A percentile compares a stretch with the other conserved stretches of the same genome.
These are phyloP conservation scores for Bombyx mori DNA, from an alignment of 1,140 invertebrate genomes.

Conservation along the genomic window DNA sequence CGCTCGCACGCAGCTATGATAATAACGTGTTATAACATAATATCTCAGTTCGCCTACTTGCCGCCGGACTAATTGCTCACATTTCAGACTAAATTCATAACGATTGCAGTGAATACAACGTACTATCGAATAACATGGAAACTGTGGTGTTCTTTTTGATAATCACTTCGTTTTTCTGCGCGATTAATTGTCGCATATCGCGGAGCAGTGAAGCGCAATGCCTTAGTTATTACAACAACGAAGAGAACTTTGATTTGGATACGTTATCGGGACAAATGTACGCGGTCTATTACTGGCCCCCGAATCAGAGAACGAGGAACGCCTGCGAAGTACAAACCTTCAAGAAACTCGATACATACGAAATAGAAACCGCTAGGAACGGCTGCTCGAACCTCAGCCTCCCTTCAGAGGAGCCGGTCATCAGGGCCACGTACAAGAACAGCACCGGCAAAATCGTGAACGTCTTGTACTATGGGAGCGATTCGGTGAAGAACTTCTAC, in stretches of 20 bases:
- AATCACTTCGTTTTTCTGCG: too few species aligned
- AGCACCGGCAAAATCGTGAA: constrained; percentile 28
- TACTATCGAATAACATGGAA: too few species aligned
- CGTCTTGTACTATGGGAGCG: constrained; percentile 39
- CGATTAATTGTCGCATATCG: too few species aligned
- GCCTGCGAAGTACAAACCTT: constrained; percentile 38
- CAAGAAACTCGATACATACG: constrained; percentile 20
- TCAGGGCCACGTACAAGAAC: constrained; percentile 39
- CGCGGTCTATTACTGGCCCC: constrained; percentile 55
- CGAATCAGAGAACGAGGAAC: constrained; percentile 32
- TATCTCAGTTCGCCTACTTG: too few species aligned
- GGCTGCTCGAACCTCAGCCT: constrained; percentile 21
- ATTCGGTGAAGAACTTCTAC: constrained; percentile 44
- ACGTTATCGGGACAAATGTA: constrained; percentile 35
- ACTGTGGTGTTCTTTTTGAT: too few species aligned
- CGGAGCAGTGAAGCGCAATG: constrained; percentile 29
- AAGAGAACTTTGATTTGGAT: constrained; percentile 39
- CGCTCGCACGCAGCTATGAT: not conserved
- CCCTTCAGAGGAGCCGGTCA: constrained; percentile 12
- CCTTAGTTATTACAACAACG: constrained; percentile 46
- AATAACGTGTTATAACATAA: too few species aligned
- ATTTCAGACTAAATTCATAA: too few species aligned
- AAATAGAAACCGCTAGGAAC: constrained; percentile 9
- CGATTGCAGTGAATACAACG: too few species aligned
- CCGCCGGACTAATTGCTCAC: too few species aligned